phyloP scores from a whole-genome alignment of 1,140 invertebrate species.

The Brachionus angularis region DNA sequence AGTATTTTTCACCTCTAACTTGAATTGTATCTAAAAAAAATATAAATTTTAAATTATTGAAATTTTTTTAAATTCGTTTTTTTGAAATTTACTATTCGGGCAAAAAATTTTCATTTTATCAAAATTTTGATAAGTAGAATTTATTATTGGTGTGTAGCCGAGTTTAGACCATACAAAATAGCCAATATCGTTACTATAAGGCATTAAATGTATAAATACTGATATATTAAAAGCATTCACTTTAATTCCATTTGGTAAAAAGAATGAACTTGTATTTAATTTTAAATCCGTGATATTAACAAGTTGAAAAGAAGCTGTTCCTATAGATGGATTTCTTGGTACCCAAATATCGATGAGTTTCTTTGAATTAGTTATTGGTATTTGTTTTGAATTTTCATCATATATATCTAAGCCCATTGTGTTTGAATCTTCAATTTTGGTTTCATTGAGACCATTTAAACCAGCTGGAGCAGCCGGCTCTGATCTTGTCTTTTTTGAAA shows the following conservation, averaged over 20 bases:
- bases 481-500: not conserved
- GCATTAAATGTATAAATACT: conserved; percentile 5
- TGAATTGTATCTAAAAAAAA: conserved; percentile 21
- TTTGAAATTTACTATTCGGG: not conserved
- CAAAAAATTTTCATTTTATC: conserved; percentile 19
- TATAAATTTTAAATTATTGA: not conserved
- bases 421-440: conserved; percentile 32
- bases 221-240: conserved; percentile 8
- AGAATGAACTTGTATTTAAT: not conserved
- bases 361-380: not conserved
- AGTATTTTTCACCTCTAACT: not conserved
- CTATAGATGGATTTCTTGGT: conserved; percentile 14
- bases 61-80: not conserved
- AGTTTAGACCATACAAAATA: conserved; percentile 31
- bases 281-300: not conserved
- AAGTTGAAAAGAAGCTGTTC: not conserved
- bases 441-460: conserved; percentile 29
- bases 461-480: conserved; percentile 17
- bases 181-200: not conserved
- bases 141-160: not conserved
- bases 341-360: conserved; percentile 28
- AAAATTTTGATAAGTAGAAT: not conserved
- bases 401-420: conserved; percentile 10
- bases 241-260: conserved; percentile 29
- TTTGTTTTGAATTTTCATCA: not conserved